Percentiles rank a stretch among this genome's conserved stretches.
Evolutionary conservation across 2,113 vertebrate species (phyloP).

Genomic region (Chrysemys picta): DNA sequence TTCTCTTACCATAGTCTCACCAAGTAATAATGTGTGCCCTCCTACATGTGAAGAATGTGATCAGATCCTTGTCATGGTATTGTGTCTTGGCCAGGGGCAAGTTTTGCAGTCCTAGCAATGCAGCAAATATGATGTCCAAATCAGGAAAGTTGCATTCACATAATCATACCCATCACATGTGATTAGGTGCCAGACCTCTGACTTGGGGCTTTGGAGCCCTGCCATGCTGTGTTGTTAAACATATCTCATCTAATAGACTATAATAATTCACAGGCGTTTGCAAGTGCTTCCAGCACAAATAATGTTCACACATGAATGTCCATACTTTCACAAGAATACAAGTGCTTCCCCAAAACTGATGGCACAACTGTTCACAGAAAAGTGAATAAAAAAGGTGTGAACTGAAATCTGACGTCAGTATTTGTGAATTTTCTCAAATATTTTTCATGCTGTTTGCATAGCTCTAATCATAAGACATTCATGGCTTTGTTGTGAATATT

Average conservation of each 20-base stretch:
- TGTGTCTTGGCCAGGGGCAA: not conserved
- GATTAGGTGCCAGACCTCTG: not conserved
- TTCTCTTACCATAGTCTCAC: conserved; percentile 11
- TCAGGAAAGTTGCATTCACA: not conserved
- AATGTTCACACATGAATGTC: not conserved
- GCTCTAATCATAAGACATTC: conserved; percentile 72
- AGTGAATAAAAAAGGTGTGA: conserved; percentile 51
- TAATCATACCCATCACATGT: not conserved
- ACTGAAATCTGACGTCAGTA: conserved; percentile 33
- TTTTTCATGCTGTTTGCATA: conserved; percentile 59
- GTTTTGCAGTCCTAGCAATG: not conserved
- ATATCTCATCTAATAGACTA: not conserved
- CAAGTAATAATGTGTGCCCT: not conserved
- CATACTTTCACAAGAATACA: not conserved
- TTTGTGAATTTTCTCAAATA: conserved; percentile 44
- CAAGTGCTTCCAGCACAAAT: not conserved
- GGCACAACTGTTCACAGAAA: conserved; percentile 21
- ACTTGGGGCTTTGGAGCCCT: not conserved
- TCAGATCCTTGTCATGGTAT: not conserved
- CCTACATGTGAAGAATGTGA: not conserved
- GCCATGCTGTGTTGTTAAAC: not conserved
- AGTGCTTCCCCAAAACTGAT: conserved; percentile 25
- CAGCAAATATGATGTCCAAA: not conserved
- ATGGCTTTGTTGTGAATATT: conserved; percentile 68
- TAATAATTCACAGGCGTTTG: not conserved